phyloP scores from a whole-genome alignment of 2,888 invertebrate species.

The Yponomeuta sedellus region DNA sequence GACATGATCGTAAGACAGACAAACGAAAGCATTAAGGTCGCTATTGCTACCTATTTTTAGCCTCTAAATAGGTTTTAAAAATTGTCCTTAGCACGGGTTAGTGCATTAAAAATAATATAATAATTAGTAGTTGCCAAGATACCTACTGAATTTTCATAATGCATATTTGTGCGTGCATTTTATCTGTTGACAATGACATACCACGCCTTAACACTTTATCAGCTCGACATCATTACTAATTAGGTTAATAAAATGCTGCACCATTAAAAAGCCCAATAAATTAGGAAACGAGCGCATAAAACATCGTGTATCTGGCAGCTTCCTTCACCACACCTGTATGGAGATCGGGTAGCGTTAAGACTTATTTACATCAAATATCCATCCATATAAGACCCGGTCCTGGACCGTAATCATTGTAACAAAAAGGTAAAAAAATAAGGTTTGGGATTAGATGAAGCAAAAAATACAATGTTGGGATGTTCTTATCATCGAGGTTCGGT shows the following conservation, averaged over 20 bases:
- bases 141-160: too few relatives aligned
- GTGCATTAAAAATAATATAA: too few relatives aligned
- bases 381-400: background rate
- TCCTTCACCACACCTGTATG: background rate
- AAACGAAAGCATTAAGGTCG: too few relatives aligned
- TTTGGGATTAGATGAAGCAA: too few relatives aligned
- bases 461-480: background rate
- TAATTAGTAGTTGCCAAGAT: too few relatives aligned
- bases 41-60: too few relatives aligned
- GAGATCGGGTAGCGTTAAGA: background rate
- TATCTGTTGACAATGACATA: too few relatives aligned
- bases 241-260: background rate
- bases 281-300: background rate
- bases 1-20: too few relatives aligned
- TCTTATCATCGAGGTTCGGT: background rate
- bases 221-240: background rate
- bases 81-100: too few relatives aligned
- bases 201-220: background rate
- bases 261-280: conserved; percentile 3
- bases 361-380: conserved; percentile 10
- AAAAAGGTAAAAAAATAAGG: background rate
- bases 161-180: too few relatives aligned
- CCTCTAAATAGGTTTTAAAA: too few relatives aligned
- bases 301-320: background rate
- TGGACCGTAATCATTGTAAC: background rate